Conservation (phyloP, 2,888 invertebrate genomes). For the Caenorhabditis sp. region DNA sequence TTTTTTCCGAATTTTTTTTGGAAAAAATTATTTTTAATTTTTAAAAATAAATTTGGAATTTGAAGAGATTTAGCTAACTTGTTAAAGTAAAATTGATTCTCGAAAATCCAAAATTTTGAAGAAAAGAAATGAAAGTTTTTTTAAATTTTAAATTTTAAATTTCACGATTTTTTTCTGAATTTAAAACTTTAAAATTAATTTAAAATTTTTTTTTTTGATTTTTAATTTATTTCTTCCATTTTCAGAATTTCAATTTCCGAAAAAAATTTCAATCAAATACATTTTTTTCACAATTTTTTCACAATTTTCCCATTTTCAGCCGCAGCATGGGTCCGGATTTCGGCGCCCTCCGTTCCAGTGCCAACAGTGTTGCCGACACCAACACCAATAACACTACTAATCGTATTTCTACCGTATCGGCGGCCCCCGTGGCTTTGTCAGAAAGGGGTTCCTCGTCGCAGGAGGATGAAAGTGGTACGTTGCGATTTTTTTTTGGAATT, state of each 20-base stretch:
- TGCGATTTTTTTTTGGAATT: not conserved
- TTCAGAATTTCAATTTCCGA: not conserved
- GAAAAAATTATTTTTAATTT: too few species aligned
- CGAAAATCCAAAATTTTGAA: too few species aligned
- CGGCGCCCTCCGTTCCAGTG: conserved; percentile 25
- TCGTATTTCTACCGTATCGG: not conserved
- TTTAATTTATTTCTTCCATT: not conserved
- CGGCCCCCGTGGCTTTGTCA: not conserved
- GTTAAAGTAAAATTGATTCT: too few species aligned
- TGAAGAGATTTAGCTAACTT: too few species aligned
- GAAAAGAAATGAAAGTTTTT: not conserved
- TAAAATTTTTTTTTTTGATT: too few species aligned
- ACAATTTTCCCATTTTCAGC: conserved; percentile 17
- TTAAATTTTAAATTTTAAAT: too few species aligned
- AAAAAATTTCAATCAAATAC: not conserved
- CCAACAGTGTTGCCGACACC: not conserved
- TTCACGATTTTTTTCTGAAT: too few species aligned
- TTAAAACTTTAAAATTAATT: not conserved
- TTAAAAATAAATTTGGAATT: too few species aligned
- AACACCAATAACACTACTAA: not conserved
- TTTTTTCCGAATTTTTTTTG: not conserved
- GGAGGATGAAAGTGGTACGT: not conserved
- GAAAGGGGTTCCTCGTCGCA: not conserved
- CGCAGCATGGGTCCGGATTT: conserved; percentile 45
- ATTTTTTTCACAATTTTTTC: not conserved